Evolutionary conservation across 30 jellyfish, hydroid and myxozoan genomes (phyloP), one percentile per base, ranked within the genome.

Genomic region (Pelagia noctiluca): DNA sequence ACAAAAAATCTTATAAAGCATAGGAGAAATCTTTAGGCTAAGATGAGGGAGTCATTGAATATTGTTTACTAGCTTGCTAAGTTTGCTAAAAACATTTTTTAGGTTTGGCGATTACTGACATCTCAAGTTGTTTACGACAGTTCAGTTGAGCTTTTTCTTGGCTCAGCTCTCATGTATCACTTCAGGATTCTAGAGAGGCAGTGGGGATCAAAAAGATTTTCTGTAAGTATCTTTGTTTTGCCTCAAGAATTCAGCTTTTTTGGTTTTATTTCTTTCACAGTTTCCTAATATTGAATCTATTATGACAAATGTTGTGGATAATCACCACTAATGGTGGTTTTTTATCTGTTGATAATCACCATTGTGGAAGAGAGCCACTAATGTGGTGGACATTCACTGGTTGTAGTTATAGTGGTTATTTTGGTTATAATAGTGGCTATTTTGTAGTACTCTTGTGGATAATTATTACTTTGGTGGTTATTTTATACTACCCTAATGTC

Each of bases 161-260:
- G 96, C 26, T 86, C 96, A 13, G 88, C 78, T 19, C 52, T 86
- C 0, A 54, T 86, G 11, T 86, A 86, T 75, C 35, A 86, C 54
- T 24, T 86, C 35, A 64, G 96, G 72, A 35, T 49, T 46, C 80
- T 86, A 2, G 96, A 86, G 23, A 86, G 96, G 48, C 87, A 76
- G 47, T 86, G 96, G 96, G 96, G 96, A n/a, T 71, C 96, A 31
- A 75, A 74, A 71, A 86, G 76, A 32, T 86, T 71, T 86, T 85
- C 96, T 13, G 96, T 86, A 50, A 75, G 71, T 48, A 19, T 13
- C 0, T 54, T 11, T 37, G 30, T 46, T 35, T 57, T 16, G 48
- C 57, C 8, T 42, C 12, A 5, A 42, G 16, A 8, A 5, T 42
- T 5, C 57, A 42, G 12, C 68, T 19, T 38, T 0, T 2, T 68